Conservation (phyloP, 1,140 invertebrate species). For the Monochamus saltuarius region DNA sequence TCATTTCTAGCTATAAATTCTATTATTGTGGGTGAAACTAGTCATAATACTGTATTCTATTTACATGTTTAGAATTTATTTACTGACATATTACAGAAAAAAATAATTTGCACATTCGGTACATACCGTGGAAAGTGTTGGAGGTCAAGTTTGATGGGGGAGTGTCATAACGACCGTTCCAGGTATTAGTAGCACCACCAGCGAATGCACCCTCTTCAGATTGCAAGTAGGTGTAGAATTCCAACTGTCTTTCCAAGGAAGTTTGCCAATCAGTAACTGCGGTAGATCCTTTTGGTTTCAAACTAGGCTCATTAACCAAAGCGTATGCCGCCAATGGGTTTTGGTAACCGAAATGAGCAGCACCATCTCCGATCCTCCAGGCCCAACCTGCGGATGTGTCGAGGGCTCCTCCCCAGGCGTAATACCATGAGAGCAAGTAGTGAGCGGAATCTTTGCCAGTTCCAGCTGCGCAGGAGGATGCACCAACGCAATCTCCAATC, state of each 20-base stretch:
- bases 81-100: no score
- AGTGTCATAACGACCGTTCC: conserved; percentile 28
- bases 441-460: conserved; percentile 32
- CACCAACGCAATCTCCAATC: conserved; percentile 30
- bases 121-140: conserved; percentile 35
- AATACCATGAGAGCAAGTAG: conserved; percentile 32
- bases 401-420: conserved; percentile 31
- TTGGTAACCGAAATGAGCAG: conserved; percentile 34
- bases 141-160: conserved; percentile 20
- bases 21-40: no score
- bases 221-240: conserved; percentile 31
- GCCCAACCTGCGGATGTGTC: conserved; percentile 24
- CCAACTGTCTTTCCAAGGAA: conserved; percentile 29
- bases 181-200: conserved; percentile 33
- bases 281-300: conserved; percentile 31
- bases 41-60: no score
- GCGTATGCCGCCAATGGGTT: conserved; percentile 34
- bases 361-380: conserved; percentile 35
- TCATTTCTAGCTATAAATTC: no score
- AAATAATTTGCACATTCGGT: neutral
- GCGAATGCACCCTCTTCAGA: conserved; percentile 28
- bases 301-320: conserved; percentile 19
- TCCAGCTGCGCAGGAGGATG: conserved; percentile 19
- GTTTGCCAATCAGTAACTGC: conserved; percentile 27
- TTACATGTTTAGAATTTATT: no score